phyloP scores from a whole-genome alignment of 2,113 vertebrate species.

The Dromaius novaehollandiae region DNA sequence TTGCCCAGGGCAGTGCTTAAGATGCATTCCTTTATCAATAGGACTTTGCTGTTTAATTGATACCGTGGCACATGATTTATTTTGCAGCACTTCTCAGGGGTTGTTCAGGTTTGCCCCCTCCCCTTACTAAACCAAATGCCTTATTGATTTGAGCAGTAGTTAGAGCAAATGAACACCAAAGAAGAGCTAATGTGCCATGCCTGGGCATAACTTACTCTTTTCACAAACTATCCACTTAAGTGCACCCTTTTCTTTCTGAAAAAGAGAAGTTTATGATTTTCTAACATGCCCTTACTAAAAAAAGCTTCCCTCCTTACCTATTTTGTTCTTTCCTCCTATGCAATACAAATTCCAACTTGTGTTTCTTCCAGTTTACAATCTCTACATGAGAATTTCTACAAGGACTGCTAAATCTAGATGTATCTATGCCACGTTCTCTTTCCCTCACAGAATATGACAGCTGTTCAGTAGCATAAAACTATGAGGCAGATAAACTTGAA shows the following conservation, averaged over 20 bases:
- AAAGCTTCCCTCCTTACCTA: background rate
- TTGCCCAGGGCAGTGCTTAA: background rate
- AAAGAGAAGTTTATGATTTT: background rate
- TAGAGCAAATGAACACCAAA: background rate
- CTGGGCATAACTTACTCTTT: background rate
- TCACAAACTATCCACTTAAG: background rate
- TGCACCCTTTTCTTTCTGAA: background rate
- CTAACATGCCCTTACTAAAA: rapidly evolving
- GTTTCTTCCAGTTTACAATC: background rate
- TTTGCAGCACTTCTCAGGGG: background rate
- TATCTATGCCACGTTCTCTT: rapidly evolving
- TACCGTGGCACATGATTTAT: background rate
- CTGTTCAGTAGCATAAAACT: background rate
- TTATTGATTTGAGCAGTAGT: background rate
- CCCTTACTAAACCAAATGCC: background rate
- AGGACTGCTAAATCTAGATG: background rate
- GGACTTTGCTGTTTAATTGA: background rate
- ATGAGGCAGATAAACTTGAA: background rate
- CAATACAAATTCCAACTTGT: background rate
- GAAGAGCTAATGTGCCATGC: rapidly evolving
- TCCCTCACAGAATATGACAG: background rate
- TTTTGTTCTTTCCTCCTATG: background rate
- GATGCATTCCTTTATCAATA: background rate
- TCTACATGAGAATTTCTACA: background rate
- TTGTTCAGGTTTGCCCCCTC: background rate